A percentile compares a stretch with the other conserved stretches of the same genome.
These are phyloP conservation scores for Clarias pachynema DNA, from an alignment of 2,797 vertebrate species.

Conservation along the genomic window DNA sequence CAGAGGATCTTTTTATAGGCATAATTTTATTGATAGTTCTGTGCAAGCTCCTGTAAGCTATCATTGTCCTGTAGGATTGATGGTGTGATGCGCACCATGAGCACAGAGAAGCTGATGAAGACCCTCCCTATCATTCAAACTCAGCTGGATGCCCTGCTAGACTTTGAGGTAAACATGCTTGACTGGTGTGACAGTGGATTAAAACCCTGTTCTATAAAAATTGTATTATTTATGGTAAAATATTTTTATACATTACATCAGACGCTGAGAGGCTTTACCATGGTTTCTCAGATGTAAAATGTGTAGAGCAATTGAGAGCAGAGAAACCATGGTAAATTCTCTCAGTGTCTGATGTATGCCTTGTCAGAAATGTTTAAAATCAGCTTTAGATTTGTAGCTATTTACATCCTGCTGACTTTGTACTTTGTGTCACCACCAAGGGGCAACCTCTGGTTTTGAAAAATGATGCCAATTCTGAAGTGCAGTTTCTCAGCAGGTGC, in stretches of 20 bases:
- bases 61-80: conserved; percentile 74
- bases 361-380: neutral
- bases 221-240: neutral
- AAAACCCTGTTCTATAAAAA: neutral
- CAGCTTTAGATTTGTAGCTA: neutral
- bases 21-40: neutral
- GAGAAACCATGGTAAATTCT: too few species aligned
- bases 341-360: neutral
- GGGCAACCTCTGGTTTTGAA: too few species aligned
- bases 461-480: too few species aligned
- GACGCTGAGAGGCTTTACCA: too few species aligned
- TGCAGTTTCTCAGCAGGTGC: too few species aligned
- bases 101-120: conserved; percentile 90
- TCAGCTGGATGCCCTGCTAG: conserved; percentile 92
- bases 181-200: neutral
- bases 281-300: too few species aligned
- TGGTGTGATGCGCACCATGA: conserved; percentile 95
- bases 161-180: conserved; percentile 84
- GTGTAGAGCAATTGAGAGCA: too few species aligned
- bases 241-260: too few species aligned
- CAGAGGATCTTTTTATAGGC: neutral
- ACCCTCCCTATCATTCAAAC: conserved; percentile 92
- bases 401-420: neutral
- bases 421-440: neutral
- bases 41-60: conserved; percentile 11